Conservation (phyloP, 2,797 vertebrate species). For the Smutsia gigantea region DNA sequence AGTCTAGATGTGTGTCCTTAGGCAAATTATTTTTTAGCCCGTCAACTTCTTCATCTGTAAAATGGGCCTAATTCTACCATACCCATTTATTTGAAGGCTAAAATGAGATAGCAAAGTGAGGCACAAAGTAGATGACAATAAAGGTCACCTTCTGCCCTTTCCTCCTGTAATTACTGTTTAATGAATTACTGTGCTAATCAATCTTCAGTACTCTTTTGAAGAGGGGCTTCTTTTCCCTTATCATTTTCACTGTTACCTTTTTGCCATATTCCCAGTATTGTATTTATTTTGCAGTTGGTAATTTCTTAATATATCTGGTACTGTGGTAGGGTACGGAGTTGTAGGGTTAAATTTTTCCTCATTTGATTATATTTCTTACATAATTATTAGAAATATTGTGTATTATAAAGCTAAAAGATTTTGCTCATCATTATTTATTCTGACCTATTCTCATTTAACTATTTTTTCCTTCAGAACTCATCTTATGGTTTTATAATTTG, state of each 20-base stretch:
- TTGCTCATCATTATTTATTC: not conserved
- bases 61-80: not conserved
- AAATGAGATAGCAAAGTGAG: not conserved
- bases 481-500: constrained; percentile 19
- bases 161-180: not conserved
- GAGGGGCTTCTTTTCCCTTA: not conserved
- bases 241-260: not conserved
- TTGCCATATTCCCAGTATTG: not conserved
- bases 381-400: not conserved
- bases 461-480: not conserved
- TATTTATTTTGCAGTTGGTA: not conserved
- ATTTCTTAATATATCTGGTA: constrained; percentile 15
- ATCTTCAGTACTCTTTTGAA: not conserved
- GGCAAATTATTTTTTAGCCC: not conserved
- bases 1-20: not conserved
- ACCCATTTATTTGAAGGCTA: not conserved
- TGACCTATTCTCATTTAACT: not conserved
- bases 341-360: not conserved
- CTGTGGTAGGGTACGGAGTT: not conserved
- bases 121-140: not conserved
- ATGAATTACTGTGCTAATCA: not conserved
- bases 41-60: not conserved
- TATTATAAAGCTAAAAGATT: not conserved
- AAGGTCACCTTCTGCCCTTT: not conserved
- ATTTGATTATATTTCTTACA: not conserved